Evolutionary conservation across 2,113 vertebrate genomes (phyloP), one percentile per base, ranked within the genome.

Genomic region (Phoenicopterus ruber): DNA sequence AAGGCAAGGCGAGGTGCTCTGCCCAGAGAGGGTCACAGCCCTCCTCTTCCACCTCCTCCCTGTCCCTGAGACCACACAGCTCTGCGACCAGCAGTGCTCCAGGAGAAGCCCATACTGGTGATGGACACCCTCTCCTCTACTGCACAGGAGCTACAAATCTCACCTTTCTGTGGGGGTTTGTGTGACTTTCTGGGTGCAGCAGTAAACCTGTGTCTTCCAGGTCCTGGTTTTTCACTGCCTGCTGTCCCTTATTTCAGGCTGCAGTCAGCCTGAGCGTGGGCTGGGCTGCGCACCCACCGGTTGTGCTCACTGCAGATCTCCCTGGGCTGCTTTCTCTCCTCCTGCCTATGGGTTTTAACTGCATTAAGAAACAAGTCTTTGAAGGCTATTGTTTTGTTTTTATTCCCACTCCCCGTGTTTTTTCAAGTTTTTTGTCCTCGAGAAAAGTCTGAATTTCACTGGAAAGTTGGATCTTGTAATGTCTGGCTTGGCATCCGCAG

Each of bases 401-500:
- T 65, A 89, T 94, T 96, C 91, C 71, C 79, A 61, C 54, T 95
- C 84, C 88, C 63, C 31, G 10, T 97, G 96, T 97, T 98, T 97
- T 98, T 94, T 97, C 92, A 81, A 98, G 88, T 97, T 97, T 97
- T 98, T 96, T 90, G 61, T 97, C 91, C 69, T 79, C 86, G 76
- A 97, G 96, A 93, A 87, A 97, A 96, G 96, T 97, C 96, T 98
- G 97, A 94, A 94, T 95, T 93, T 94, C 91, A 93, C 96, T 98
- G 96, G 97, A 97, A 98, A 98, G 85, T 97, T 98, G 98, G 98
- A 97, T 52, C 36, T 76, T 86, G 82, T 88, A 93, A 95, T 97
- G 96, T 97, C 96, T 97, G 94, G 96, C 91, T 97, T 97, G 96
- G 96, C 94, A 14, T 83, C 74, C 0, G 13, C 90, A 87, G 50